A percentile compares a stretch with the other conserved stretches of the same genome.
Conservation (phyloP, 2,797 vertebrate species). For the Morelia viridis region DNA sequence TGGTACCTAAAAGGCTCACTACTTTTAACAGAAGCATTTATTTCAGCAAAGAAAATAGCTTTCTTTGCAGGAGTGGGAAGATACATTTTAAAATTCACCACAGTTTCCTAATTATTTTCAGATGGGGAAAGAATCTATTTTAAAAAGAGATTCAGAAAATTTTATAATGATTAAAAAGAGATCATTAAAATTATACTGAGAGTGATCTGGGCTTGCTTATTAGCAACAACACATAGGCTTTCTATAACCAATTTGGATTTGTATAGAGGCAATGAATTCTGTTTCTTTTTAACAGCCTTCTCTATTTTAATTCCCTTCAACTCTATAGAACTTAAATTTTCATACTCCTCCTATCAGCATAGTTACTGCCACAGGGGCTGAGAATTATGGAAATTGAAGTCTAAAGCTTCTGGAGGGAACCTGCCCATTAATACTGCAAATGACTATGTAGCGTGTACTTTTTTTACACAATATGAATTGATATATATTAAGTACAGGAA, state of each 20-base stretch:
- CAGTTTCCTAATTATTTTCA: not conserved
- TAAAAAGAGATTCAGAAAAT: not conserved
- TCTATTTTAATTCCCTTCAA: not conserved
- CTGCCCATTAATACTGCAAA: not conserved
- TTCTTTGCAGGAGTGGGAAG: constrained; percentile 10
- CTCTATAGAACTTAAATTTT: not conserved
- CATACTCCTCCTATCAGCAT: not conserved
- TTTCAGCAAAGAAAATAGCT: constrained; percentile 33
- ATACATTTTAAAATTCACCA: not conserved
- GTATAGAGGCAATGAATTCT: not conserved
- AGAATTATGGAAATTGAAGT: not conserved
- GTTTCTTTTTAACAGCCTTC: not conserved
- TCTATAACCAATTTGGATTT: not conserved
- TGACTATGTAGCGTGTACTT: not conserved
- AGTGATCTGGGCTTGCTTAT: not conserved
- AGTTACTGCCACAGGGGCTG: not conserved
- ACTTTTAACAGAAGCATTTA: constrained; percentile 21
- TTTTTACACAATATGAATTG: not conserved
- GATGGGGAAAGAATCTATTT: not conserved
- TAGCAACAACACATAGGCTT: not conserved
- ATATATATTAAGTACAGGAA: not conserved
- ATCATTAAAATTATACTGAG: not conserved
- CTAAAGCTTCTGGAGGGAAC: not conserved
- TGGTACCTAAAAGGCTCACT: not conserved
- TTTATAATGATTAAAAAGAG: not conserved